Percentiles rank a stretch among this genome's conserved stretches.
These are phyloP conservation scores for Coregonus sp. DNA, from an alignment of 2,797 vertebrate genomes.

Conservation along the genomic window DNA sequence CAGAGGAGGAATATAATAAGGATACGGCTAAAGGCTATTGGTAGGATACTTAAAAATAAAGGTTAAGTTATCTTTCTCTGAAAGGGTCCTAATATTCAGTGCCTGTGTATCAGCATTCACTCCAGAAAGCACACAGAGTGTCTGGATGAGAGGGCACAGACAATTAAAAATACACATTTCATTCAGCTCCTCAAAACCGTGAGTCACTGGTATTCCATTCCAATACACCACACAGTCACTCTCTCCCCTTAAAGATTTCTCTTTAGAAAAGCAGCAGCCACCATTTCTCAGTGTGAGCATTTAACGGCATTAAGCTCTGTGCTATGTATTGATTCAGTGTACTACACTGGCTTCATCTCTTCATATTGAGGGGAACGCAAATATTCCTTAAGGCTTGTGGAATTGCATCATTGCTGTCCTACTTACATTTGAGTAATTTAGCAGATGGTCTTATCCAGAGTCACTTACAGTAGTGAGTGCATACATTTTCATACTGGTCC, in stretches of 20 bases:
- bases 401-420: slow-evolving; percentile 64
- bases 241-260: slow-evolving; percentile 35
- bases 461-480: too few relatives aligned
- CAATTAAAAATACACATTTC: slow-evolving; percentile 11
- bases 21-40: too few relatives aligned
- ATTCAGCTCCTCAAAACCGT: not conserved
- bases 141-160: not conserved
- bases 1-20: too few relatives aligned
- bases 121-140: not conserved
- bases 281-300: slow-evolving; percentile 49
- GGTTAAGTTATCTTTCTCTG: not conserved
- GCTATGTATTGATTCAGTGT: slow-evolving; percentile 65
- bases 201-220: slow-evolving; percentile 55
- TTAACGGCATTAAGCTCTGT: slow-evolving; percentile 51
- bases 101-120: not conserved
- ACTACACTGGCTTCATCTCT: slow-evolving; percentile 60
- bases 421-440: slow-evolving; percentile 26
- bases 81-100: not conserved
- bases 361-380: slow-evolving; percentile 69
- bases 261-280: slow-evolving; percentile 24
- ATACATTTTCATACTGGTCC: too few relatives aligned
- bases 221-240: slow-evolving; percentile 20
- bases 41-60: not conserved
- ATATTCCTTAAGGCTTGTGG: slow-evolving; percentile 67
- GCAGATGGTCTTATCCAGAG: too few relatives aligned